Base-by-base conservation (phyloP, 2,113 vertebrate genomes). In the Cyrtonyx montezumae region DNA sequence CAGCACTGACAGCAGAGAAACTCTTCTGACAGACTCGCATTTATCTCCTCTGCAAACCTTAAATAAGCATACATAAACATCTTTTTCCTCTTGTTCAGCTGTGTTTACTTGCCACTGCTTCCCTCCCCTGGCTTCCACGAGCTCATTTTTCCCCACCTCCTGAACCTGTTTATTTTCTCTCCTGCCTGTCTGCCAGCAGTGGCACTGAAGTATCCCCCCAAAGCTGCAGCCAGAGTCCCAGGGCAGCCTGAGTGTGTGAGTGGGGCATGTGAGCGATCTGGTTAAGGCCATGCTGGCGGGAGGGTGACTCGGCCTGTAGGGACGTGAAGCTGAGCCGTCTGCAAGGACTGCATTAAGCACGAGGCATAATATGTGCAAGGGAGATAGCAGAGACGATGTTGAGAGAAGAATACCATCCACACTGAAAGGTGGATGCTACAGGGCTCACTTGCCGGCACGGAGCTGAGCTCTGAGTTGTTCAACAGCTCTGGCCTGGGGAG, bases 61-160 rank as follows among this genome's bases (percentile, higher is more conserved):
- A 69, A 92, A 87, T 73, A 92, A 90, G 75, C 46, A 62, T n/a
- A 94, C 34, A 77, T 79, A 95, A 91, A 95, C 87, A 94, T 67
- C 37, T 82, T 91, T 96, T 95, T 80, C 93, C 86, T 95, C 93
- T 61, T 78, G 73, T 89, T 96, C 92, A 92, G 90, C 91, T 95
- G 91, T 85, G 78, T 96, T 96, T 96, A 91, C 74, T 94, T 94
- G 95, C 88, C 82, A 88, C 84, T 71, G 82, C 88, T 96, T 94
- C 91, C 67, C 74, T 84, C 14, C 67, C 55, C 74, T 74, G 42
- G 26, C 65, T 92, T 81, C 76, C 68, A 90, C 56, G 36, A 80
- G 82, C n/a, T 93, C 59, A 66, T 88, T 94, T 93, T 82, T n/a
- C 89, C 65, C 88, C 46, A 82, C 16, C 77, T 93, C 70, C 87